phyloP scores from a whole-genome alignment of 2,797 vertebrate genomes.

The Cyclura pinguis region DNA sequence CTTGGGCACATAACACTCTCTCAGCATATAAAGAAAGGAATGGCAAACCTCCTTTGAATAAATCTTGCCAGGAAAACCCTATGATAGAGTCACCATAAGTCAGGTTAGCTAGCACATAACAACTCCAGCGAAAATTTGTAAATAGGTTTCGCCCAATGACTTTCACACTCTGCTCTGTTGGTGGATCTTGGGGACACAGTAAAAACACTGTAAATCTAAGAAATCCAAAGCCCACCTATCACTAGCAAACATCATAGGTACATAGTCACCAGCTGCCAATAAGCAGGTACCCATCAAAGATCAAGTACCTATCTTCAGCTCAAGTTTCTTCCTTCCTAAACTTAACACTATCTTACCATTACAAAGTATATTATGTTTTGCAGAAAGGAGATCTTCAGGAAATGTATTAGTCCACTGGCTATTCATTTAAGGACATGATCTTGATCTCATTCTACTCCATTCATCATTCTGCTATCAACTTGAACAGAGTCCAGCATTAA shows the following conservation, averaged over 20 bases:
- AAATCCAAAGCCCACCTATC: not conserved
- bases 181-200: not conserved
- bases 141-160: too few species aligned
- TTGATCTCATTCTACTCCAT: slow-evolving; percentile 14
- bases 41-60: too few species aligned
- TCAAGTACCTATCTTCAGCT: not conserved
- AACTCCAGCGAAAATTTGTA: too few species aligned
- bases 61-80: too few species aligned
- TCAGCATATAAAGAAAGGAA: too few species aligned
- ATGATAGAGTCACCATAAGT: too few species aligned
- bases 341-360: not conserved
- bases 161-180: not conserved
- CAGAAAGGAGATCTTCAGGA: not conserved
- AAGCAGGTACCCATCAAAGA: not conserved
- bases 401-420: not conserved
- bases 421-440: not conserved
- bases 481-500: slow-evolving; percentile 15
- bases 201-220: not conserved
- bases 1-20: too few species aligned
- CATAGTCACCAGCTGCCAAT: not conserved
- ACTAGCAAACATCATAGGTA: too few species aligned
- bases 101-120: too few species aligned
- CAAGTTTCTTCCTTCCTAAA: not conserved
- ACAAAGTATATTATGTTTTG: not conserved
- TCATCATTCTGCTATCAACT: slow-evolving; percentile 10